A percentile compares a stretch with the other conserved stretches of the same genome.
These are phyloP conservation scores for Podotricha telesiphe DNA, from an alignment of 2,888 invertebrate genomes.

Conservation along the genomic window DNA sequence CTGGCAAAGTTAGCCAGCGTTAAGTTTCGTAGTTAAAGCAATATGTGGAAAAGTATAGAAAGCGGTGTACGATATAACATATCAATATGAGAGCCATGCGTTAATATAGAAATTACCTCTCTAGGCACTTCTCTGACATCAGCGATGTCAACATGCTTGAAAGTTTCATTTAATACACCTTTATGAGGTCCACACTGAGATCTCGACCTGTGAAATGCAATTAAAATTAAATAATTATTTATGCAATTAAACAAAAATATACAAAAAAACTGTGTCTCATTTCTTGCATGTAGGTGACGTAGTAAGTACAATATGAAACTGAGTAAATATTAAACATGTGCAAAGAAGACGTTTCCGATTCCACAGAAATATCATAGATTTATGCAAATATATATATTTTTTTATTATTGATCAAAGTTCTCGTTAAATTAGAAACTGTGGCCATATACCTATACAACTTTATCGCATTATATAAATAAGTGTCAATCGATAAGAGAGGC, in stretches of 20 bases:
- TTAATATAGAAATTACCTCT: conserved; percentile 47
- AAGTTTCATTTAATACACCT: conserved; percentile 60
- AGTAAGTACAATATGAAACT: neutral
- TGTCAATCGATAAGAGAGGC: no score
- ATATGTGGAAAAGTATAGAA: neutral
- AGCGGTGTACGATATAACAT: no score
- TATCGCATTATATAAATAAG: no score
- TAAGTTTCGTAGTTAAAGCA: no score
- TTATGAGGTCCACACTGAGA: conserved; percentile 61
- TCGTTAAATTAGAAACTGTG: no score
- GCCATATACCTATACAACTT: no score
- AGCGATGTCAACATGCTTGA: conserved; percentile 61
- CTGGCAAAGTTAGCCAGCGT: no score
- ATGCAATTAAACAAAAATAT: neutral
- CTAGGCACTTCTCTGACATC: conserved; percentile 69
- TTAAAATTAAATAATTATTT: neutral
- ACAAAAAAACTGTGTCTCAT: neutral
- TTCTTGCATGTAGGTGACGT: neutral
- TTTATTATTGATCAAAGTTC: no score
- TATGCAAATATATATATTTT: neutral
- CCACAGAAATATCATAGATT: neutral
- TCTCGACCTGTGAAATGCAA: conserved; percentile 52
- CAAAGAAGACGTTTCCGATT: neutral
- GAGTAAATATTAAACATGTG: neutral
- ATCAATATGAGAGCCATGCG: neutral